Evolutionary conservation across 2,113 vertebrate species (phyloP).

Genomic region (Ameiurus melas): DNA sequence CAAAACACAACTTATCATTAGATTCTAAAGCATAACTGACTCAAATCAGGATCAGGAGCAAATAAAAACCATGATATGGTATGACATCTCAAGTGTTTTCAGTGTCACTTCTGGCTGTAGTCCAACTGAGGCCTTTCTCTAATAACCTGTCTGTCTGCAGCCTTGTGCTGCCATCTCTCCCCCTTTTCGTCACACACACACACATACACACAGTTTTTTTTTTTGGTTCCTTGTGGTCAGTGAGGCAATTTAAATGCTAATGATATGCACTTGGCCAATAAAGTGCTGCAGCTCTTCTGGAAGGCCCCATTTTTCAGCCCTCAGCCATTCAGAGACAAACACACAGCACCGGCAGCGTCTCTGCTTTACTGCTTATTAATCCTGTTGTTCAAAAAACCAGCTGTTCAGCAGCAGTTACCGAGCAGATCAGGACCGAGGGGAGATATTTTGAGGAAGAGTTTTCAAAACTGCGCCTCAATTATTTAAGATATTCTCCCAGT

Average conservation of each 20-base stretch:
- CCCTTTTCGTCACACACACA: conserved; percentile 7
- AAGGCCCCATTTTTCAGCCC: conserved; percentile 51
- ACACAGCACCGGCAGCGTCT: conserved; percentile 27
- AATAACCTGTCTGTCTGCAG: conserved; percentile 26
- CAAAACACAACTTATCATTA: neutral
- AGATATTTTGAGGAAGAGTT: neutral
- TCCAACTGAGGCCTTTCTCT: conserved; percentile 9
- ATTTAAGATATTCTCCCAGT: neutral
- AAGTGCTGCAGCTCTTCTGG: conserved; percentile 58
- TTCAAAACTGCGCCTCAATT: neutral
- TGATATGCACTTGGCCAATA: conserved; percentile 66
- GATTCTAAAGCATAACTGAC: neutral
- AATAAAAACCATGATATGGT: too few species aligned
- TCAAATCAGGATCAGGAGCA: neutral
- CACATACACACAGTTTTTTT: neutral
- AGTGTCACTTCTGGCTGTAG: neutral
- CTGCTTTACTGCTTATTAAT: neutral
- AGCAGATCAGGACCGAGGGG: neutral
- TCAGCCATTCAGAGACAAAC: conserved; percentile 52
- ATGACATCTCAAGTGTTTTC: neutral
- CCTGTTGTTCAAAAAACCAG: neutral
- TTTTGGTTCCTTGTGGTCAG: conserved; percentile 55
- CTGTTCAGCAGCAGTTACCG: neutral
- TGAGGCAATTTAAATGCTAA: conserved; percentile 72
- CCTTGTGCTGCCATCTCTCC: conserved; percentile 5